Evolutionary conservation across 2,113 vertebrate genomes (phyloP).

Genomic region (Pardalotus punctatus): DNA sequence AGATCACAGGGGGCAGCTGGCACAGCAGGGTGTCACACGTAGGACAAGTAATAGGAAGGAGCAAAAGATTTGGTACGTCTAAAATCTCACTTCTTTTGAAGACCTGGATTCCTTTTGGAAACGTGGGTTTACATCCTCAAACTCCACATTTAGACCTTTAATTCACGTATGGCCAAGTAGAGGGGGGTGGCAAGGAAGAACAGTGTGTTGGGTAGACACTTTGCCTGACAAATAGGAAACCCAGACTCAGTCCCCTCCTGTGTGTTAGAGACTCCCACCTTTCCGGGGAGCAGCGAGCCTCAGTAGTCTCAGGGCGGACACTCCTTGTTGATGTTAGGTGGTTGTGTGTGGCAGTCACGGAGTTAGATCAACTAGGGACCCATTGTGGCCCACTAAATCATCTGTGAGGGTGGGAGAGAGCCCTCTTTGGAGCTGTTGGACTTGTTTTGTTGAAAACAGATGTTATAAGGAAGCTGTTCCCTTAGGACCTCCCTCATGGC

Average conservation of each 20-base stretch:
- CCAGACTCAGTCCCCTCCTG: not conserved
- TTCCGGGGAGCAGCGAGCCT: not conserved
- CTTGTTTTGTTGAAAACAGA: not conserved
- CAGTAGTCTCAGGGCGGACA: not conserved
- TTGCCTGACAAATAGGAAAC: not conserved
- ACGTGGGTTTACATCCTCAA: not conserved
- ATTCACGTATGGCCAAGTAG: not conserved
- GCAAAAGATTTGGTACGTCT: not conserved
- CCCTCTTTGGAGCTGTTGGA: not conserved
- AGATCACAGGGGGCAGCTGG: not conserved
- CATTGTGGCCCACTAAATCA: not conserved
- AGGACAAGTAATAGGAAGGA: not conserved
- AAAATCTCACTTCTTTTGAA: not conserved
- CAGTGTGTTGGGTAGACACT: not conserved
- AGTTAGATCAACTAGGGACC: not conserved
- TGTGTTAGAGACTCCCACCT: not conserved
- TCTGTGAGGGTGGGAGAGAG: not conserved
- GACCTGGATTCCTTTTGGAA: not conserved
- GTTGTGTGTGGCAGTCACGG: not conserved
- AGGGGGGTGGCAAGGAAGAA: not conserved
- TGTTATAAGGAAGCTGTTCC: not conserved
- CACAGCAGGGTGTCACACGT: accelerated
- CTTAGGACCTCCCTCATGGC: not conserved
- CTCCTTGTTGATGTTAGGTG: not conserved
- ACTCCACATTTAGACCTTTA: not conserved